Percentiles rank a stretch among this genome's conserved stretches.
Evolutionary conservation across 2,888 invertebrate species (phyloP).

Genomic region (Vanessa cardui): DNA sequence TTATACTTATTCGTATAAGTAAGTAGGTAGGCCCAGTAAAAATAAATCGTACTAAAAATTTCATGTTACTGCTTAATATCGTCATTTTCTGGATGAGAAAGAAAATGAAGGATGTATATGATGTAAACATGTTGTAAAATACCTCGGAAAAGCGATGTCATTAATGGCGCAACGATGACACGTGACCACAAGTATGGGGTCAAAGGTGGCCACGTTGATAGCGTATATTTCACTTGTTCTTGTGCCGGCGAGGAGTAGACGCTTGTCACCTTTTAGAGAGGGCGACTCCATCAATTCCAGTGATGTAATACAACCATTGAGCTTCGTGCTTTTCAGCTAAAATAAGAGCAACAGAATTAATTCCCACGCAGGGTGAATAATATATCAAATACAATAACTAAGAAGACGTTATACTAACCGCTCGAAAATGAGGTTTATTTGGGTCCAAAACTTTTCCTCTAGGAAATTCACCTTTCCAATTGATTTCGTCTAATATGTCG

Average conservation of each 20-base stretch:
- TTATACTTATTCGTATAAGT: no score
- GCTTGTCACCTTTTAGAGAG: slow-evolving; percentile 59
- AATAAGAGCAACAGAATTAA: slow-evolving; percentile 77
- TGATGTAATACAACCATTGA: slow-evolving; percentile 89
- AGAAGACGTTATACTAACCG: slow-evolving; percentile 60
- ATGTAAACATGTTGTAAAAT: no score
- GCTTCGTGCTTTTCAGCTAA: slow-evolving; percentile 81
- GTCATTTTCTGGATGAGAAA: no score
- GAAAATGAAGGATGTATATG: no score
- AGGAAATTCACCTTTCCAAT: slow-evolving; percentile 73
- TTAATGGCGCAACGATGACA: slow-evolving; percentile 92
- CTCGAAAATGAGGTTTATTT: slow-evolving; percentile 82
- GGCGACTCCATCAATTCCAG: slow-evolving; percentile 82
- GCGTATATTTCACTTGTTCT: slow-evolving; percentile 90
- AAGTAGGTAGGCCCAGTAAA: no score
- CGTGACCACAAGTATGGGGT: slow-evolving; percentile 87
- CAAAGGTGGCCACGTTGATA: slow-evolving; percentile 86
- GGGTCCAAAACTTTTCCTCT: slow-evolving; percentile 74
- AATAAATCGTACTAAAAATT: no score
- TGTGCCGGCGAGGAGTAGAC: slow-evolving; percentile 89
- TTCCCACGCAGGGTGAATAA: no score
- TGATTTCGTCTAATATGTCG: slow-evolving; percentile 86
- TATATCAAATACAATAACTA: not conserved
- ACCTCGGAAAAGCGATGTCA: slow-evolving; percentile 91
- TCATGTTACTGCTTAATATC: no score